These are phyloP conservation scores for Siderastrea siderea DNA, from an alignment of 92 coral and sea anemone genomes.

Conservation along the genomic window DNA sequence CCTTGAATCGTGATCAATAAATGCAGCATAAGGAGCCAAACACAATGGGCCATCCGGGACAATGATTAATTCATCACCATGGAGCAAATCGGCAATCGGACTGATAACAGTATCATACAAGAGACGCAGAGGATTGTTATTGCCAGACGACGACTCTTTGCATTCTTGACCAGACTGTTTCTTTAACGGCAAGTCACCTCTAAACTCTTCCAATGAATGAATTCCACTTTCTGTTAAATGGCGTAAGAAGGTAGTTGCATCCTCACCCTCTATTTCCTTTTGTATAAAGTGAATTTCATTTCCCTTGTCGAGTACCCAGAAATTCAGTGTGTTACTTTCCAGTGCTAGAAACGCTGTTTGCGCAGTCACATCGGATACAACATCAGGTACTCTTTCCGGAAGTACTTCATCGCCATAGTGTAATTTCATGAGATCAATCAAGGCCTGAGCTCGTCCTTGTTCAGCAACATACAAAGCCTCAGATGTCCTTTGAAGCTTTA, in stretches of 20 bases:
- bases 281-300: not conserved
- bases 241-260: no score
- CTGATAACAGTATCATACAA: not conserved
- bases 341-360: not conserved
- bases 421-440: not conserved
- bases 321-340: not conserved
- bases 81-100: not conserved
- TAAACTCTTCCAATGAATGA: no score
- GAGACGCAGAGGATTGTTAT: not conserved
- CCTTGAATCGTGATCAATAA: not conserved
- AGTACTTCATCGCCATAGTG: no score
- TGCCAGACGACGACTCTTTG: no score
- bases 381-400: no score
- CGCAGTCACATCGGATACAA: not conserved
- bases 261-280: not conserved
- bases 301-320: not conserved
- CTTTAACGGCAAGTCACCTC: no score
- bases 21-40: not conserved
- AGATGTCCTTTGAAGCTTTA: not conserved
- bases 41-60: not conserved
- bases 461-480: not conserved
- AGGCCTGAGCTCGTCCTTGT: not conserved
- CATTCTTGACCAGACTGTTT: no score
- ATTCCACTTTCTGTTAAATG: no score
- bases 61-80: not conserved